Evolutionary conservation across 2,888 invertebrate genomes (phyloP), one percentile per base, ranked within the genome.

Genomic region (Parnassius smintheus): DNA sequence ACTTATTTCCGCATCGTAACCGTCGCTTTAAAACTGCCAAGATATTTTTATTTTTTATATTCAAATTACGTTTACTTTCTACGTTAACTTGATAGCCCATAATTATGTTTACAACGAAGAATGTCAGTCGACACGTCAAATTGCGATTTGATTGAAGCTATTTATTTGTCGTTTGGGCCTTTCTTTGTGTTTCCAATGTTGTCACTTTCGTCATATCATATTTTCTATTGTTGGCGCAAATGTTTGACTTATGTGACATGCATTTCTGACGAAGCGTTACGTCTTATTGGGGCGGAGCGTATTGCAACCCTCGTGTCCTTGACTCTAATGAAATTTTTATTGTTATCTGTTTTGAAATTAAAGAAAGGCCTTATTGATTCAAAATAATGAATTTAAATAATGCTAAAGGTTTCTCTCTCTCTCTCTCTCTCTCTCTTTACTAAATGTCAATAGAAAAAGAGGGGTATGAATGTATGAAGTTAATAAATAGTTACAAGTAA

Each of bases 91-190:
- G 18, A 54, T 18, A 55, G 22, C 49, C 50, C 35, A 56, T 46
- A 59, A 63, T 63, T 63, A 63, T 56, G 55, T 51, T 45, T 42
- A 50, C 51, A 25, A 49, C 46, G 55, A 59, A 46, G 59, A 59
- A 56, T 59, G 59, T 50, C 2, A 18, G 18, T 50, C 22, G 69
- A 70, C 76, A 82, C 51, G 72, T 72, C 76, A 83, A 81, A 88
- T 86, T 75, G 82, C 78, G 74, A 78, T 86, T 82, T 87, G 86
- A 88, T 87, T 82, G 78, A 77, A 68, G 81, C 77, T 77, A 87
- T 88, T 87, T 86, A 82, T 83, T 81, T 84, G 81, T 86, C 88
- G 73, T 88, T 88, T 84, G 85, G 71, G 65, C 68, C 62, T 65
- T 65, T 65, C 67, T 66, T 66, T 65, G 59, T 53, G 61, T 25